phyloP scores from a whole-genome alignment of 2,113 vertebrate species.

The Gasterosteus nipponicus region DNA sequence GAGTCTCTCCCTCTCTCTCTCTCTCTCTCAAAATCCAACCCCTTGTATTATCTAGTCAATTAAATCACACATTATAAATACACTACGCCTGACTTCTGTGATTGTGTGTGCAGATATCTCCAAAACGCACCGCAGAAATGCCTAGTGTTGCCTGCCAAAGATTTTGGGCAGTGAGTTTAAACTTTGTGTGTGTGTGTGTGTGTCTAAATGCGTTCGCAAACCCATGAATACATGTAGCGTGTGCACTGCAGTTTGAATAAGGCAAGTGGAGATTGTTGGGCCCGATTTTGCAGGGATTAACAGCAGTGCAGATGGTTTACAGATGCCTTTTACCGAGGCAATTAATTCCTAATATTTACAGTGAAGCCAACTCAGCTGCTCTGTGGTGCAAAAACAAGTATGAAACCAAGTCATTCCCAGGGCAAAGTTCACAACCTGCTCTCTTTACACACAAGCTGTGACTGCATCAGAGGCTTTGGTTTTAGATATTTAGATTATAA shows the following conservation, averaged over 20 bases:
- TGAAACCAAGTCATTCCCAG: conserved; percentile 40
- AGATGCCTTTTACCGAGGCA: conserved; percentile 85
- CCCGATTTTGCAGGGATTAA: conserved; percentile 85
- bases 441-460: conserved; percentile 23
- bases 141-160: conserved; percentile 73
- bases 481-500: conserved; percentile 6
- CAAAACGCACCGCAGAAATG: conserved; percentile 51
- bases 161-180: conserved; percentile 82
- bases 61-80: conserved; percentile 83
- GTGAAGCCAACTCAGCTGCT: conserved; percentile 74
- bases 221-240: conserved; percentile 72
- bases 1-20: not conserved
- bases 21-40: conserved; percentile 27
- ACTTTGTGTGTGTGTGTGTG: conserved; percentile 65
- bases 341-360: conserved; percentile 87
- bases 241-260: conserved; percentile 80
- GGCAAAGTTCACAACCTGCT: conserved; percentile 49
- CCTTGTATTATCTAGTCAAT: conserved; percentile 78
- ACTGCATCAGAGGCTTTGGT: conserved; percentile 16
- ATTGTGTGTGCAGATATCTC: conserved; percentile 27
- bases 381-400: conserved; percentile 37
- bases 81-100: conserved; percentile 48
- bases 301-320: conserved; percentile 81
- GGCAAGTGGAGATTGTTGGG: conserved; percentile 79
- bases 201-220: conserved; percentile 57